phyloP scores from a whole-genome alignment of 2,113 vertebrate species.

The Loxodonta africana region DNA sequence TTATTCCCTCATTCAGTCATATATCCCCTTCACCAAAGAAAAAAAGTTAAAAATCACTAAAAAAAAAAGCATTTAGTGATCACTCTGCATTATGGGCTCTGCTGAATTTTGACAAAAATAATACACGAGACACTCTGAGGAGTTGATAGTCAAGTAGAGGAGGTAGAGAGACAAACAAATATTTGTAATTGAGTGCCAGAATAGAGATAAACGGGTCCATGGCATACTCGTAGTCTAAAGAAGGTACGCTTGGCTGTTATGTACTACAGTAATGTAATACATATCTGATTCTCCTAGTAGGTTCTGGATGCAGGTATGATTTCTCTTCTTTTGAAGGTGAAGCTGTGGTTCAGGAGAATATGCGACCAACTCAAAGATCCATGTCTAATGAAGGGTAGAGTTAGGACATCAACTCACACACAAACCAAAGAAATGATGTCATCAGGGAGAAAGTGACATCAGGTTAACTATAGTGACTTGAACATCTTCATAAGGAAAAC shows the following conservation, averaged over 20 bases:
- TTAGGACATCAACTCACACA: neutral
- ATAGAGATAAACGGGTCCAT: neutral
- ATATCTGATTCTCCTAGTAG: neutral
- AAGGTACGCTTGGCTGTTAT: neutral
- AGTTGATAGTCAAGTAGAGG: neutral
- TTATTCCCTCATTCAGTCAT: neutral
- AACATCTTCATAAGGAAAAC: slow-evolving; percentile 5
- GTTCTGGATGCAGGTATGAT: neutral
- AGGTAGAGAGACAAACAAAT: neutral
- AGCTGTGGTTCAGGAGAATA: neutral
- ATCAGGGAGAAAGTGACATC: slow-evolving; percentile 6
- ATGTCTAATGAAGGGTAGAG: neutral
- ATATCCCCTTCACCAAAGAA: neutral
- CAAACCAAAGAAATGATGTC: slow-evolving; percentile 3
- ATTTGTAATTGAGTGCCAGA: neutral
- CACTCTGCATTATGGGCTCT: neutral
- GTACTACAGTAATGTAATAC: neutral
- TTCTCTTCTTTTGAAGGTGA: neutral
- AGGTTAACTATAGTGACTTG: neutral
- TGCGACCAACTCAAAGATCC: neutral
- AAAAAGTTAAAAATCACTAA: neutral
- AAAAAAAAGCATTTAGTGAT: slow-evolving; percentile 17
- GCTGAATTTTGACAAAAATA: slow-evolving; percentile 13
- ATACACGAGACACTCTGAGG: neutral
- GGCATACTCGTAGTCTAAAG: neutral